Evolutionary conservation across 1,140 invertebrate genomes (phyloP).

Genomic region (Cydia fagiglandana): DNA sequence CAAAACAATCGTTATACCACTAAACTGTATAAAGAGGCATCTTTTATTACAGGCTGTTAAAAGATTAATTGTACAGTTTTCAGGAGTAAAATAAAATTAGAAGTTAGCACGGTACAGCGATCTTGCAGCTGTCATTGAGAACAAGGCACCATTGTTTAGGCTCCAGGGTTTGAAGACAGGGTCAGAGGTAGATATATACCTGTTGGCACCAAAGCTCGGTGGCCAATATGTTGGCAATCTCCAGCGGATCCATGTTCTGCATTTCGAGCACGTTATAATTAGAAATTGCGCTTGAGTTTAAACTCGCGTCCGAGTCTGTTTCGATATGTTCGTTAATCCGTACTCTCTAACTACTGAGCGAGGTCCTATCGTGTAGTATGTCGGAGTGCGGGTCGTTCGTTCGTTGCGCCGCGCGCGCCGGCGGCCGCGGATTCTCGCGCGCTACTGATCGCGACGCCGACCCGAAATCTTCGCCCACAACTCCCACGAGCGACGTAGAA

Average conservation of each 20-base stretch:
- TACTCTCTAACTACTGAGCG: conserved; percentile 59
- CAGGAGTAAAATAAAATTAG: conserved; percentile 2
- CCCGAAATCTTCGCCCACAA: conserved; percentile 75
- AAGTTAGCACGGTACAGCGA: not conserved
- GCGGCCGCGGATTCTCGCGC: conserved; percentile 73
- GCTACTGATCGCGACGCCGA: conserved; percentile 58
- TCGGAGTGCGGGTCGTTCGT: conserved; percentile 76
- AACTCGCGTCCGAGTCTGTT: conserved; percentile 73
- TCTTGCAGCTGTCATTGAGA: conserved; percentile 9
- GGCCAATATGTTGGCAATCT: conserved; percentile 88
- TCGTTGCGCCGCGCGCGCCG: conserved; percentile 74
- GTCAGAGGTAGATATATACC: conserved; percentile 74
- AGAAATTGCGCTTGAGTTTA: conserved; percentile 76
- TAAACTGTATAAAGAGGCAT: conserved; percentile 22
- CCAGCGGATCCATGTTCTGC: conserved; percentile 85
- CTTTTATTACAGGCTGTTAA: conserved; percentile 22
- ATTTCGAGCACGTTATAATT: conserved; percentile 74
- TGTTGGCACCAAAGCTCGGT: conserved; percentile 88
- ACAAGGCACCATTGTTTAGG: conserved; percentile 2
- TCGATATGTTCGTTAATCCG: conserved; percentile 78
- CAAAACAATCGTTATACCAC: conserved; percentile 37
- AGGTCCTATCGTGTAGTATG: conserved; percentile 57
- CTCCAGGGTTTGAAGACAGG: not conserved
- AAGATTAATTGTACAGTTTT: conserved; percentile 17
- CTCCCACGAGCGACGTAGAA: conserved; percentile 73